Percentiles rank a stretch among this genome's conserved stretches.
Conservation (phyloP, 2,888 invertebrate species). For the Argyresthia goedartella region DNA sequence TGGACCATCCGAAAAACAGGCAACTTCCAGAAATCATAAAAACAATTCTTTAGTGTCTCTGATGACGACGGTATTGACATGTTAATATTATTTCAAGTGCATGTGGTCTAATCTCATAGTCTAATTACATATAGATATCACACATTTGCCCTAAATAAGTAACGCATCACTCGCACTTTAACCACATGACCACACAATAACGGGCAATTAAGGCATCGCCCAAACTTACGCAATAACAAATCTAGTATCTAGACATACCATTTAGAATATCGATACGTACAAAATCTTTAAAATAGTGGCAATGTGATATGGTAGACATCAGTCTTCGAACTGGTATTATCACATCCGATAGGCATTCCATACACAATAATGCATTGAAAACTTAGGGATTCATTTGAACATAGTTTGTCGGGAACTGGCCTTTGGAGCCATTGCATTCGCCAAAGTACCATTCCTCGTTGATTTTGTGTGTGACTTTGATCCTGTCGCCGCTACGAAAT, state of each 20-base stretch:
- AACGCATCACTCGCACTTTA: too few relatives aligned
- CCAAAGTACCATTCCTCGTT: constrained; percentile 86
- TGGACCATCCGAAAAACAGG: too few relatives aligned
- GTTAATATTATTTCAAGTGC: too few relatives aligned
- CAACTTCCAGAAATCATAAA: too few relatives aligned
- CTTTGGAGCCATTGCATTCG: constrained; percentile 74
- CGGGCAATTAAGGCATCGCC: background rate
- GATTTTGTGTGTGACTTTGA: constrained; percentile 76
- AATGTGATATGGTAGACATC: constrained; percentile 23
- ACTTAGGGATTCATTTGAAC: constrained; percentile 66
- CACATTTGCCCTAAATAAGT: too few relatives aligned
- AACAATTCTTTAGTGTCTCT: too few relatives aligned
- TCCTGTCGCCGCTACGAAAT: constrained; percentile 47
- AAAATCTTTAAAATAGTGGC: constrained; percentile 9
- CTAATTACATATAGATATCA: too few relatives aligned
- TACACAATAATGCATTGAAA: background rate
- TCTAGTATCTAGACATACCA: background rate
- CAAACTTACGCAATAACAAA: background rate
- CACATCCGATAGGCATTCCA: background rate
- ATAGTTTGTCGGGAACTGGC: constrained; percentile 86
- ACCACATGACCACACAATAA: background rate
- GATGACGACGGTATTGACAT: too few relatives aligned
- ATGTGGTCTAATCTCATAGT: too few relatives aligned
- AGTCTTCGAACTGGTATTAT: constrained; percentile 21
- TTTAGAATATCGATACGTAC: background rate